phyloP scores from a whole-genome alignment of 2,113 vertebrate species.

The Pimephales promelas region DNA sequence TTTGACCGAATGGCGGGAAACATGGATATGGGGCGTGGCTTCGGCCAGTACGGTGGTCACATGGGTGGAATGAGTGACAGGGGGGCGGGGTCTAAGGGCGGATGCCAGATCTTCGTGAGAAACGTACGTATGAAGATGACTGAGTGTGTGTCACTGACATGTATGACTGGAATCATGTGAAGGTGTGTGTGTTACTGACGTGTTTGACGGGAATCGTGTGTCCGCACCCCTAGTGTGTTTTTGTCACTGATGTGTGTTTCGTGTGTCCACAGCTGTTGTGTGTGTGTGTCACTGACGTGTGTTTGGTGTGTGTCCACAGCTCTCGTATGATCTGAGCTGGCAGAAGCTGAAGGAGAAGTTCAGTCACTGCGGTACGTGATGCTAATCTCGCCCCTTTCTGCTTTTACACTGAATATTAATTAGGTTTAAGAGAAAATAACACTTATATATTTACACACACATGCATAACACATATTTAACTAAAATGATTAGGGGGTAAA shows the following conservation, averaged over 20 bases:
- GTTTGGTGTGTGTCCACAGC: slow-evolving; percentile 76
- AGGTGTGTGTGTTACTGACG: too few relatives aligned
- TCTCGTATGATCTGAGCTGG: slow-evolving; percentile 97
- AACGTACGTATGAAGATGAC: slow-evolving; percentile 81
- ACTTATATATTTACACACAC: too few relatives aligned
- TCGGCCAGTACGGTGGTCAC: slow-evolving; percentile 80
- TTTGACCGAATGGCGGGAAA: slow-evolving; percentile 91
- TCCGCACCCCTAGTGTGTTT: too few relatives aligned
- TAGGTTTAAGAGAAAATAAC: too few relatives aligned
- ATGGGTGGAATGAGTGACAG: slow-evolving; percentile 89
- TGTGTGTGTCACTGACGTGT: background rate
- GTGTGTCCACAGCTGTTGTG: too few relatives aligned
- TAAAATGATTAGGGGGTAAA: too few relatives aligned
- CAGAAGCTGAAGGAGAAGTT: slow-evolving; percentile 99
- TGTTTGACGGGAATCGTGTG: too few relatives aligned
- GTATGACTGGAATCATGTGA: too few relatives aligned
- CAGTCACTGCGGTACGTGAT: slow-evolving; percentile 92
- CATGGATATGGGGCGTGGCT: slow-evolving; percentile 89
- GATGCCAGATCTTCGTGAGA: slow-evolving; percentile 98
- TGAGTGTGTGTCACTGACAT: background rate
- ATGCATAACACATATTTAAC: too few relatives aligned
- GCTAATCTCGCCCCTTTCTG: background rate
- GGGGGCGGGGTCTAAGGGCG: slow-evolving; percentile 85
- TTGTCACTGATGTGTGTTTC: too few relatives aligned
- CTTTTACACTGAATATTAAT: too few relatives aligned